phyloP scores from a whole-genome alignment of 2,888 invertebrate genomes.

The Plebejus melissa region DNA sequence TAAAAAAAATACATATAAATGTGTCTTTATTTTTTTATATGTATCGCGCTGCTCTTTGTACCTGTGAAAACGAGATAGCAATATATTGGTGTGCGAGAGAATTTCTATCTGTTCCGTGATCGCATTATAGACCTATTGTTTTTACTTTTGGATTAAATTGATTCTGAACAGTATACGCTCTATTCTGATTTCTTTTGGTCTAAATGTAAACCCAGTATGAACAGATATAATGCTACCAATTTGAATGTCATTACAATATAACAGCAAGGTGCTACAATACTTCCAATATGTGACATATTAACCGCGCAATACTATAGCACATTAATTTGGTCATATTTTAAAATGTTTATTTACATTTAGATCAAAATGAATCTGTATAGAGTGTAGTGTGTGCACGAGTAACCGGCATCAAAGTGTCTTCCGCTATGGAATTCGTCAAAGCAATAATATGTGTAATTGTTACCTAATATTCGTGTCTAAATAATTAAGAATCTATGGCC shows the following conservation, averaged over 20 bases:
- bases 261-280: too few relatives aligned
- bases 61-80: not conserved
- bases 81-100: not conserved
- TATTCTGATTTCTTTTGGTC: not conserved
- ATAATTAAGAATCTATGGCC: not conserved
- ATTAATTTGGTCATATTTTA: not conserved
- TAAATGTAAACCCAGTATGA: not conserved
- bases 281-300: too few relatives aligned
- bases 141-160: not conserved
- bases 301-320: not conserved
- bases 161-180: not conserved
- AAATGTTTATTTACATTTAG: not conserved
- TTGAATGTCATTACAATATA: too few relatives aligned
- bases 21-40: too few relatives aligned
- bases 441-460: slow-evolving; percentile 53
- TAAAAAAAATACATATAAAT: not conserved
- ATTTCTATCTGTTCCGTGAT: not conserved
- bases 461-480: slow-evolving; percentile 13
- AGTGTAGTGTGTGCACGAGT: slow-evolving; percentile 23
- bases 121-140: not conserved
- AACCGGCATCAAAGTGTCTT: slow-evolving; percentile 51
- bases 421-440: slow-evolving; percentile 58
- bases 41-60: not conserved
- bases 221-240: not conserved
- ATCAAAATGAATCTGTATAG: not conserved